These are phyloP conservation scores for Peromyscus melanophrys DNA, from an alignment of 2,797 vertebrate species.

Conservation along the genomic window DNA sequence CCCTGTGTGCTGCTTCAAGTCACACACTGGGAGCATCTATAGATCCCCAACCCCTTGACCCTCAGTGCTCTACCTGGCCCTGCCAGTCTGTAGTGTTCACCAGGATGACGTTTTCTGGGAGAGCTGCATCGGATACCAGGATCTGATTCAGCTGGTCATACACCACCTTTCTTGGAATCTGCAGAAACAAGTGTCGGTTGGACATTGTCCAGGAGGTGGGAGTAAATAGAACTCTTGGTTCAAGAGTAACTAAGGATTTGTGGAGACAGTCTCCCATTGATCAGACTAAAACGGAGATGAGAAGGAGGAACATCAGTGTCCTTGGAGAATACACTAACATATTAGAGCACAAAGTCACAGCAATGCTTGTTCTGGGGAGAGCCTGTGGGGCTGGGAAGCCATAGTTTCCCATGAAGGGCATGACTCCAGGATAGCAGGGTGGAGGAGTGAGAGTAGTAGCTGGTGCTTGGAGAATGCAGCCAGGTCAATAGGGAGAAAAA, in stretches of 20 bases:
- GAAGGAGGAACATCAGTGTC: not conserved
- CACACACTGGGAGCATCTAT: not conserved
- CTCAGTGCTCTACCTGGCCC: constrained; percentile 93
- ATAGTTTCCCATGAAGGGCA: not conserved
- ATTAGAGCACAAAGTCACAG: not conserved
- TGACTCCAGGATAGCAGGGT: not conserved
- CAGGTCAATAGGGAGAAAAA: constrained; percentile 2
- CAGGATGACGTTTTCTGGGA: constrained; percentile 97
- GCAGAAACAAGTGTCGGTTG: constrained; percentile 3
- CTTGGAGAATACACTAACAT: not conserved
- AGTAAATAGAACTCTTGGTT: not conserved
- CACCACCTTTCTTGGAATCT: constrained; percentile 96
- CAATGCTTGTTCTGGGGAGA: not conserved
- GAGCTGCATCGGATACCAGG: constrained; percentile 94
- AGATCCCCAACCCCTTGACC: not conserved
- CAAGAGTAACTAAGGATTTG: not conserved
- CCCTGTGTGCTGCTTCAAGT: not conserved
- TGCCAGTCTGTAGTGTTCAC: constrained; percentile 97
- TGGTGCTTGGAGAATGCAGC: not conserved
- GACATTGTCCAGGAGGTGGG: not conserved
- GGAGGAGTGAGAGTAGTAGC: not conserved
- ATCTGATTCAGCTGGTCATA: constrained; percentile 99
- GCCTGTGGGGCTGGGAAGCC: accelerated
- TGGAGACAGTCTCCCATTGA: not conserved
- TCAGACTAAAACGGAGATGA: not conserved